Conservation (phyloP, 2,113 vertebrate species). For the Ameiurus melas region DNA sequence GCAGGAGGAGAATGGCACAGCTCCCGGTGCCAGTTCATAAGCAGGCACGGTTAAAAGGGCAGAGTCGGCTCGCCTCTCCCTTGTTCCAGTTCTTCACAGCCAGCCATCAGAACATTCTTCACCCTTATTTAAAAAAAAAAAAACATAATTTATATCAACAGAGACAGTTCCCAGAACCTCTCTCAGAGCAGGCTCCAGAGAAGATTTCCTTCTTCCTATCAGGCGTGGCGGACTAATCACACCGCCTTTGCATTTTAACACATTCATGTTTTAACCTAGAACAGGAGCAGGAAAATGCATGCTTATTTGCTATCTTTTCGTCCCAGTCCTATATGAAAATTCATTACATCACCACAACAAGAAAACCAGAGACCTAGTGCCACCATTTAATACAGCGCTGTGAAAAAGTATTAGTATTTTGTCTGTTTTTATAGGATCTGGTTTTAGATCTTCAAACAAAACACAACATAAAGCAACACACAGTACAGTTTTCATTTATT, state of each 20-base stretch:
- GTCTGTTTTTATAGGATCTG: too few species aligned
- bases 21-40: constrained; percentile 28
- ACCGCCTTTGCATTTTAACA: background rate
- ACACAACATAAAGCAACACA: too few species aligned
- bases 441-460: too few species aligned
- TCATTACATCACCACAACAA: background rate
- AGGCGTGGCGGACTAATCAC: constrained; percentile 11
- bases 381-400: too few species aligned
- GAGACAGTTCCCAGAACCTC: background rate
- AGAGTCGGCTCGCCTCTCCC: background rate
- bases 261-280: too few species aligned
- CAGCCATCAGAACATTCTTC: constrained; percentile 34
- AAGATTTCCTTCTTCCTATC: constrained; percentile 3
- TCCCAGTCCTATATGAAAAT: background rate
- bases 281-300: background rate
- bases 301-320: background rate
- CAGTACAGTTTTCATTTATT: too few species aligned
- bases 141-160: background rate
- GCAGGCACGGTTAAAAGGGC: constrained; percentile 22
- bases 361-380: background rate
- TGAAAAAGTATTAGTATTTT: too few species aligned
- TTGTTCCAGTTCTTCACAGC: constrained; percentile 35
- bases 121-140: background rate
- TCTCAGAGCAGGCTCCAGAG: background rate
- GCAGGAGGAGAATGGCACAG: background rate